Base-by-base conservation (phyloP, 2,888 invertebrate genomes). In the Drosophila pseudotakahashii region DNA sequence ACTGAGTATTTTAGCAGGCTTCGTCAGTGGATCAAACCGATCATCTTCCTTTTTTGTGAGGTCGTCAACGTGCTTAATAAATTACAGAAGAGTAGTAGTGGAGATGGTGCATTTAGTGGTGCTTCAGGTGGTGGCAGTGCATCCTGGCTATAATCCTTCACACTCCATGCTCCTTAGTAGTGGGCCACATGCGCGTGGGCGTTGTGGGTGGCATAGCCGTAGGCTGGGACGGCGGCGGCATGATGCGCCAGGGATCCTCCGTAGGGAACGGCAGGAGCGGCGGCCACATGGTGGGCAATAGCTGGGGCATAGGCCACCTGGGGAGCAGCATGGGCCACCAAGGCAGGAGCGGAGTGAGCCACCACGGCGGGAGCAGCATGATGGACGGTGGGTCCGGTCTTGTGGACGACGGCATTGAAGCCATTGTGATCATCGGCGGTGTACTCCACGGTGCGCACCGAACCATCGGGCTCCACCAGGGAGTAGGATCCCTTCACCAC, bases 401-500 rank as follows among this genome's bases (percentile, higher is more conserved):
- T 92, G 71, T 91, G 90, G 47, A 92, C 92, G 60, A 92, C 91
- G n/a, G 92, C 92, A 61, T 92, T 92, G 89, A 92, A 92, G 23
- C 92, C 92, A 52, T 91, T 92, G 79, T 92, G 91, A 50, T 92
- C 92, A 86, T 92, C 92, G 67, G 92, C 92, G 75, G 92, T 91
- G 75, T 92, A 92, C 77, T 92, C 92, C 52, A 92, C 92, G 70
- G 92, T 92, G 71, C 92, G 92, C 75, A 92, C 92, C 60, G 92
- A 92, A 88, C 92, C 92, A 66, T 92, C 92, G 68, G 92, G 92
- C 84, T 92, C 92, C 50, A 92, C 92, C 76, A 92, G 87, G 44
- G 92, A 92, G 89, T 92, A 92, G 72, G 92, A 92, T 79, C 92
- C 92, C 90, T 92, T 92, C 51, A 92, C 92, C 48, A 92, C 92